Evolutionary conservation across 1,140 invertebrate species (phyloP), one percentile per base, ranked within the genome.

Genomic region (Sinonovacula constricta): DNA sequence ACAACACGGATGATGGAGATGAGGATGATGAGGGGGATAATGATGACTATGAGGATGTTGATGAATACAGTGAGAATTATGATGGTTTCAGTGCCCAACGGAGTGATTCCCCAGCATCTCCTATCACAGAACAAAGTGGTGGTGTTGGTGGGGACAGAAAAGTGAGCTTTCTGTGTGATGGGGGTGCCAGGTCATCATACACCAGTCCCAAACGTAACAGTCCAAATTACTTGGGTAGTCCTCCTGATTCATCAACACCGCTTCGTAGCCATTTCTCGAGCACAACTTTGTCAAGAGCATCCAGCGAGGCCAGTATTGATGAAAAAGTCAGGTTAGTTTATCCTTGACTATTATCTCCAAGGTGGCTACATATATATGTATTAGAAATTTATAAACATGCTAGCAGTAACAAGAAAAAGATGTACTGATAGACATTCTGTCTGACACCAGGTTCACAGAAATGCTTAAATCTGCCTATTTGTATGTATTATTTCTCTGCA

Each of bases 271-370:
- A 65, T 53, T 67, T 51, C 53, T 78, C 60, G n/a, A 70, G 77
- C 30, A 36, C 66, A 59, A 91, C 88, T 74, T 91, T 92, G 53
- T 93, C 92, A 63, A 90, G 90, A 49, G 88, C 88, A 24, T 88
- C 89, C 0, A 88, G 86, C 79, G 88, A 89, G 30, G 81, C 85
- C 7, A 90, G 87, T 77, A 60, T 89, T 36, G 89, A 88, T 79
- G 87, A 82, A 34, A 89, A 89, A 60, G 78, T 65, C 2, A 75
- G 74, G 18, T 45, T 18, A 45, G n/a, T n/a, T n/a, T n/a, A n/a
- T n/a, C n/a, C n/a, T n/a, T n/a, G n/a, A n/a, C n/a, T n/a, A n/a
- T n/a, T n/a, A n/a, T n/a, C n/a, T n/a, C n/a, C n/a, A n/a, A n/a
- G n/a, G n/a, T n/a, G n/a, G n/a, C n/a, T n/a, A n/a, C n/a, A n/a